Conservation (phyloP, 2,113 vertebrate species). For the Bungarus multicinctus region DNA sequence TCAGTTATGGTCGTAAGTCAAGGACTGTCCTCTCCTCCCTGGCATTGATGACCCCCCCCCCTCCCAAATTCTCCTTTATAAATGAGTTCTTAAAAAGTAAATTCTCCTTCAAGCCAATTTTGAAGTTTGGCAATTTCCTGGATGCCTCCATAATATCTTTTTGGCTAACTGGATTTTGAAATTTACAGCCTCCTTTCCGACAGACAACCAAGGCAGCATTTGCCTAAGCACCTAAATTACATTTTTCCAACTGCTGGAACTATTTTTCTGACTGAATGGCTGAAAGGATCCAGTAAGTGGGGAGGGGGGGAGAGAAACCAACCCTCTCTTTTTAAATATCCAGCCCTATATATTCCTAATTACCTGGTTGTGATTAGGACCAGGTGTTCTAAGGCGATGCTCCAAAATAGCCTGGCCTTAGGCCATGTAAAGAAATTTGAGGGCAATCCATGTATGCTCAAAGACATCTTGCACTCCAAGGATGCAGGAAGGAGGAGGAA, state of each 20-base stretch:
- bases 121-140: neutral
- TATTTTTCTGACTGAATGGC: too few species aligned
- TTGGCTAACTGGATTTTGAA: too few species aligned
- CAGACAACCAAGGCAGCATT: neutral
- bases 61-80: neutral
- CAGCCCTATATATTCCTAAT: neutral
- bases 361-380: neutral
- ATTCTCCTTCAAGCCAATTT: neutral
- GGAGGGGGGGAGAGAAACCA: too few species aligned
- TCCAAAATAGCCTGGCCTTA: too few species aligned
- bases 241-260: neutral
- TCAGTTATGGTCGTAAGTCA: too few species aligned
- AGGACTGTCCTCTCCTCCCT: too few species aligned
- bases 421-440: neutral
- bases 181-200: neutral
- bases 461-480: neutral
- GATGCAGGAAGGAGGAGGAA: neutral
- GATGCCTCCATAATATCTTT: neutral
- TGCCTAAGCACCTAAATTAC: neutral
- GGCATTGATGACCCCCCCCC: too few species aligned
- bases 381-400: neutral
- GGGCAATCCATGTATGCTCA: neutral
- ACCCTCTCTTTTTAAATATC: neutral
- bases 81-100: neutral
- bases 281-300: neutral